A percentile compares a stretch with the other conserved stretches of the same genome.
These are phyloP conservation scores for Trachemys scripta DNA, from an alignment of 2,113 vertebrate genomes.

Conservation along the genomic window DNA sequence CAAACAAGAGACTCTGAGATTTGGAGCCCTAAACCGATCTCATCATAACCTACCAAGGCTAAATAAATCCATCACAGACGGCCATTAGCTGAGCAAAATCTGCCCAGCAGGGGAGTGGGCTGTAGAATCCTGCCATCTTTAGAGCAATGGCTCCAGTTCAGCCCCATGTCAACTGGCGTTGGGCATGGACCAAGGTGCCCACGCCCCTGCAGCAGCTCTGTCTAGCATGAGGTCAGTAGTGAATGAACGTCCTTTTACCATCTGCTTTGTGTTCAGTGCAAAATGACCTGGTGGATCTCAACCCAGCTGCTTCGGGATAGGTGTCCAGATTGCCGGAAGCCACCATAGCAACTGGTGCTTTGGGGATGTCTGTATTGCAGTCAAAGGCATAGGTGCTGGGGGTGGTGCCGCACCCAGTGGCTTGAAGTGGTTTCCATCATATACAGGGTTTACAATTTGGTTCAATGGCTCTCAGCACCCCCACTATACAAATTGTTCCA, in stretches of 20 bases:
- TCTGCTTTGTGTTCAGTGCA: neutral
- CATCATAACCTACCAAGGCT: constrained; percentile 43
- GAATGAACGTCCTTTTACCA: neutral
- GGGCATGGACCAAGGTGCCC: neutral
- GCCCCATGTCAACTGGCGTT: neutral
- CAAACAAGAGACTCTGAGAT: constrained; percentile 23
- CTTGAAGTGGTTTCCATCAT: no score
- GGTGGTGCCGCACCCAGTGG: no score
- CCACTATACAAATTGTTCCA: no score
- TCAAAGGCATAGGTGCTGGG: neutral
- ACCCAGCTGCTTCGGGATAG: neutral
- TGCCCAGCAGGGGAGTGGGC: neutral
- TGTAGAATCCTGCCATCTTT: neutral
- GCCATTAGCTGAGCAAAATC: constrained; percentile 20
- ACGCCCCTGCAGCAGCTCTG: neutral
- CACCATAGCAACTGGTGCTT: neutral
- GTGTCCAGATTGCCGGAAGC: neutral
- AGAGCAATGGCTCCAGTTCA: neutral
- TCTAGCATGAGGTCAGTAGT: neutral
- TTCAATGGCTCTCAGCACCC: no score
- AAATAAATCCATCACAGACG: constrained; percentile 37
- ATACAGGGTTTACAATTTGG: no score
- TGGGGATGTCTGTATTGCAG: neutral
- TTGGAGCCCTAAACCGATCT: constrained; percentile 36
- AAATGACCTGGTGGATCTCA: neutral